These are phyloP conservation scores for Archaeoteleia sp. DNA, from an alignment of 2,888 invertebrate genomes.

Conservation along the genomic window DNA sequence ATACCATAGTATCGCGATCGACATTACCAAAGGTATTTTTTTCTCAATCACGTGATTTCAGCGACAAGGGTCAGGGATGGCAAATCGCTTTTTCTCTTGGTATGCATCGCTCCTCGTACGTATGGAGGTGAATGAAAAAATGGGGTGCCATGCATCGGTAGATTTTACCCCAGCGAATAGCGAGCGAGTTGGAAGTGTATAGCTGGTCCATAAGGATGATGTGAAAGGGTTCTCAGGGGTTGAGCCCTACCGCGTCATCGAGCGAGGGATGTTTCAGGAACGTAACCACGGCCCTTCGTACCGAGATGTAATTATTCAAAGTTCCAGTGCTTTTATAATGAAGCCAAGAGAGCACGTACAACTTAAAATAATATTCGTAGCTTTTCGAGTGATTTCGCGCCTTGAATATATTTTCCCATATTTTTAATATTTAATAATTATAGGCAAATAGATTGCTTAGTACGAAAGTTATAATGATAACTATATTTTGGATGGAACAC, in stretches of 20 bases:
- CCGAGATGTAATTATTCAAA: slow-evolving; percentile 14
- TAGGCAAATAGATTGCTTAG: no score
- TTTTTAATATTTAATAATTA: no score
- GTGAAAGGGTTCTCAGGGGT: slow-evolving; percentile 9
- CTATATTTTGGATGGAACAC: no score
- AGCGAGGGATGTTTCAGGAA: slow-evolving; percentile 13
- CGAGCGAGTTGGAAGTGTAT: slow-evolving; percentile 1
- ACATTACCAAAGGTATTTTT: slow-evolving; percentile 23
- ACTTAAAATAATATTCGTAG: slow-evolving; percentile 7
- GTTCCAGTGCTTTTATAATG: slow-evolving; percentile 15
- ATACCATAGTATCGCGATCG: not conserved
- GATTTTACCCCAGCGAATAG: slow-evolving; percentile 2
- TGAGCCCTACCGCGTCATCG: not conserved
- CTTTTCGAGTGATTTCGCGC: not conserved
- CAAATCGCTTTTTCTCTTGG: slow-evolving; percentile 1
- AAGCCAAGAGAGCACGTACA: slow-evolving; percentile 14
- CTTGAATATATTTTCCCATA: no score
- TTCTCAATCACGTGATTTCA: slow-evolving; percentile 57
- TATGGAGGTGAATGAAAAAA: slow-evolving; percentile 3
- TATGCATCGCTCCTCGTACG: slow-evolving; percentile 6
- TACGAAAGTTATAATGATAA: no score
- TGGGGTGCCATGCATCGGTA: slow-evolving; percentile 11
- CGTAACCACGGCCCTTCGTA: slow-evolving; percentile 2
- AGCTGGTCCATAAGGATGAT: not conserved
- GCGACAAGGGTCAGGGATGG: slow-evolving; percentile 40